Base-by-base conservation (phyloP, 2,888 invertebrate species). In the Protula sp. region DNA sequence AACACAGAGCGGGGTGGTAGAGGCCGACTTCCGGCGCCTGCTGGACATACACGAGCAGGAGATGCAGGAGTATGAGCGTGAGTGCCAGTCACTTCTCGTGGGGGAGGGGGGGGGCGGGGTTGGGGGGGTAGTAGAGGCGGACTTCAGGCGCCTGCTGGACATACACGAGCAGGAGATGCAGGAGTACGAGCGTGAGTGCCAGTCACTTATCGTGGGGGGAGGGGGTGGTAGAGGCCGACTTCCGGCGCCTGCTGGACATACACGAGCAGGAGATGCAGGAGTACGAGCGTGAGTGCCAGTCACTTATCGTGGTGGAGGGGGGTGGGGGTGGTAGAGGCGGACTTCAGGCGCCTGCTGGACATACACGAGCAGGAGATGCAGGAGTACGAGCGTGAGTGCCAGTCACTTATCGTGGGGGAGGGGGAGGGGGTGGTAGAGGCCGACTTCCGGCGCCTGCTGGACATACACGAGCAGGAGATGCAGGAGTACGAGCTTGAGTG, bases 391-490 rank as follows among this genome's bases (percentile, higher is more conserved):
- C 38, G 38, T 38, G 19, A 38, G 38, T n/a, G n/a, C n/a, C n/a
- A n/a, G n/a, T n/a, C n/a, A n/a, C n/a, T n/a, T n/a, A n/a, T n/a
- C n/a, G n/a, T n/a, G n/a, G n/a, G n/a, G n/a, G n/a, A n/a, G n/a
- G n/a, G n/a, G n/a, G n/a, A n/a, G n/a, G 29, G 28, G 48, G 9
- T 48, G 1, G 55, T 29, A 5, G 63, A 68, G 47, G 54, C 51
- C 47, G 73, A 73, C 47, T 70, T 66, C 2, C 64, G 67, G 45
- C 68, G 67, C 52, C 62, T 75, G 14, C 63, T 75, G 24, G 60
- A 62, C 19, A 3, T 58, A 14, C 61, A 63, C 29, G 28, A 52
- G 24, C 47, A 59, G 28, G 57, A 63, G 27, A 29, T 62, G 53
- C 27, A n/a, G n/a, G n/a, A n/a, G n/a, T n/a, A n/a, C n/a, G n/a